phyloP scores from a whole-genome alignment of 2,888 invertebrate species.

The Crossocerus cetratus region DNA sequence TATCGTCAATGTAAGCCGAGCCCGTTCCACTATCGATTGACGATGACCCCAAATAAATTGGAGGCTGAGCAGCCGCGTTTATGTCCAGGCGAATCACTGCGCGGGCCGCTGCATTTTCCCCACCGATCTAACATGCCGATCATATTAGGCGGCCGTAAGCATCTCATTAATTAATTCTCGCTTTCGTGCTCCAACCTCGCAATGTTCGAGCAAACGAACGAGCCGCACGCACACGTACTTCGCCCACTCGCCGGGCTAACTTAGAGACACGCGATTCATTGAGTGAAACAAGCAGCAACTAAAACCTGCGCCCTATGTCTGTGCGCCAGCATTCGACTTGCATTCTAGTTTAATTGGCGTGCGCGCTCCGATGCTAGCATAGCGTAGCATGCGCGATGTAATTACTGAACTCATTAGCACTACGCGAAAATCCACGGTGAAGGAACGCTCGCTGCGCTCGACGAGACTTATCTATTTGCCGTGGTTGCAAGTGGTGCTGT shows the following conservation, averaged over 20 bases:
- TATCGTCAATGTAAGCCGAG: too few species aligned
- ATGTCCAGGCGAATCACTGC: too few species aligned
- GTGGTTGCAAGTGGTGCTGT: too few species aligned
- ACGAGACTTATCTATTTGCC: not conserved
- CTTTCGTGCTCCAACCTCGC: too few species aligned
- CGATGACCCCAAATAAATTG: too few species aligned
- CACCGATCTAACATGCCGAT: too few species aligned
- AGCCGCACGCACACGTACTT: slow-evolving; percentile 7
- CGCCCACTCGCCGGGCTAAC: slow-evolving; percentile 7
- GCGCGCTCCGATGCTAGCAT: slow-evolving; percentile 32
- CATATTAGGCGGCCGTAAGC: too few species aligned
- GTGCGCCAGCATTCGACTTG: slow-evolving; percentile 38
- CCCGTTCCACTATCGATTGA: too few species aligned
- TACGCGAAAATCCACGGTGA: slow-evolving; percentile 23
- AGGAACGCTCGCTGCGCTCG: not conserved
- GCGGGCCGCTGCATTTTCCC: too few species aligned
- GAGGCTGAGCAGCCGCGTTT: too few species aligned
- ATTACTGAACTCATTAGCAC: slow-evolving; percentile 38
- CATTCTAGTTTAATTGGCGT: slow-evolving; percentile 39
- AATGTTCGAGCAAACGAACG: not conserved
- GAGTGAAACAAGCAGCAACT: slow-evolving; percentile 32
- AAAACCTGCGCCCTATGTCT: slow-evolving; percentile 32
- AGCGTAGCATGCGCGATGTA: slow-evolving; percentile 26
- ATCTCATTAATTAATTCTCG: too few species aligned
- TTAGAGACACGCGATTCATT: slow-evolving; percentile 32